Evolutionary conservation across 2,888 invertebrate genomes (phyloP).

Genomic region (Steinernema hermaphroditum): DNA sequence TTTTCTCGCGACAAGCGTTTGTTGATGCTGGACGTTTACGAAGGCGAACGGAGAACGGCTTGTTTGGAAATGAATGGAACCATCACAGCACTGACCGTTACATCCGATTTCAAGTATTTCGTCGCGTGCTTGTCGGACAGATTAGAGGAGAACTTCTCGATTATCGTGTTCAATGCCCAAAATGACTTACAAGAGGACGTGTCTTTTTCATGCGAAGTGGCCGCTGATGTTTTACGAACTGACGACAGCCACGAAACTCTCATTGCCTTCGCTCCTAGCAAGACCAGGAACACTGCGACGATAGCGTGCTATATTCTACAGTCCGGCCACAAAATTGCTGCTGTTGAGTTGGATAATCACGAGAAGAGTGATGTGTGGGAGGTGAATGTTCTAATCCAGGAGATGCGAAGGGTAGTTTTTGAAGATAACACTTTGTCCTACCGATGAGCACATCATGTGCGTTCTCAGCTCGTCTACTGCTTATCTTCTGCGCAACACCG

Average conservation of each 20-base stretch:
- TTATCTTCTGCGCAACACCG: background rate
- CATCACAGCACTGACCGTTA: background rate
- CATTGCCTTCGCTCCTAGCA: background rate
- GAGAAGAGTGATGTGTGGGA: conserved; percentile 17
- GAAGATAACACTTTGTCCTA: conserved; percentile 11
- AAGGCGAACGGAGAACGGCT: background rate
- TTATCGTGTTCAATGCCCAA: background rate
- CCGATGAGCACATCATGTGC: conserved; percentile 22
- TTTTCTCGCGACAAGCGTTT: conserved; percentile 2
- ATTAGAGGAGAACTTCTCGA: background rate
- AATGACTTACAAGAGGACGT: background rate
- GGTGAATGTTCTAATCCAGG: background rate
- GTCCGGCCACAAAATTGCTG: background rate
- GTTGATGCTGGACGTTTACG: background rate
- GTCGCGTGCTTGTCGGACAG: background rate
- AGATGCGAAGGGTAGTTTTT: background rate
- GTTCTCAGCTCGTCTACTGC: conserved; percentile 10
- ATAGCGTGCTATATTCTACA: background rate
- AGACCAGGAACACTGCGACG: background rate
- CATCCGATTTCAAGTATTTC: conserved; percentile 1
- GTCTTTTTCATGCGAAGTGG: background rate
- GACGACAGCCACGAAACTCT: background rate
- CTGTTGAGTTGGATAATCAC: conserved; percentile 14
- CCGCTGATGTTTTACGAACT: background rate
- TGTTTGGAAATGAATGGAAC: background rate